Evolutionary conservation across 2,113 vertebrate genomes (phyloP).

Genomic region (Zapornia atra): DNA sequence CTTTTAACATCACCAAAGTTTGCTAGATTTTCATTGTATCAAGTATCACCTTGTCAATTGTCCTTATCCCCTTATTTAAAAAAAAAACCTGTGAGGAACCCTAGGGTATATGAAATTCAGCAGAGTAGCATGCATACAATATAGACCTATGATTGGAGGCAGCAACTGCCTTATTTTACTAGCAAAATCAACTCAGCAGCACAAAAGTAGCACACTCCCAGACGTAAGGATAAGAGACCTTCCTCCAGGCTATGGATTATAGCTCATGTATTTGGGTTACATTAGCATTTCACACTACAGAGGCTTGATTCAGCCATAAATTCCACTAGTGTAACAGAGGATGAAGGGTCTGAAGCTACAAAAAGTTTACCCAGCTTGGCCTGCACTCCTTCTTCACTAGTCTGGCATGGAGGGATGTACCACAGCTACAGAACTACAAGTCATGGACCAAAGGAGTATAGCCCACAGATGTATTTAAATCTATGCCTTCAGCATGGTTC

Average conservation of each 20-base stretch:
- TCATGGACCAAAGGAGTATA: neutral
- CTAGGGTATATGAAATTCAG: constrained; percentile 31
- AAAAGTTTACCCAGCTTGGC: neutral
- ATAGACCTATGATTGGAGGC: neutral
- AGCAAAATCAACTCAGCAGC: constrained; percentile 50
- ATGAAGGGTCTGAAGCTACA: constrained; percentile 32
- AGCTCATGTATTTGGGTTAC: constrained; percentile 73
- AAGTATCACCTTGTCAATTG: constrained; percentile 42
- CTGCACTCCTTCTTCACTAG: neutral
- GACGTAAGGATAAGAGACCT: constrained; percentile 59
- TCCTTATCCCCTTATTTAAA: neutral
- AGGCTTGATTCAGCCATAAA: constrained; percentile 50
- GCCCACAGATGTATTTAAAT: neutral
- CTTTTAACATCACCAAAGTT: constrained; percentile 48
- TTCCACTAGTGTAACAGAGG: constrained; percentile 3
- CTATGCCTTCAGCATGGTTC: neutral
- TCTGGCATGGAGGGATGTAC: neutral
- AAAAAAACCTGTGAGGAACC: neutral
- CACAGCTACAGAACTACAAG: neutral
- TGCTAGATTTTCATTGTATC: constrained; percentile 1
- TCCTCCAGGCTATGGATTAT: constrained; percentile 74
- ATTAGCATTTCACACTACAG: constrained; percentile 68
- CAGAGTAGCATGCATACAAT: neutral
- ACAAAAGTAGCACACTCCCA: constrained; percentile 60
- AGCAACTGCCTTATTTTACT: constrained; percentile 57